Conservation (phyloP, 2,888 invertebrate species). For the Drosophila neonasuta region DNA sequence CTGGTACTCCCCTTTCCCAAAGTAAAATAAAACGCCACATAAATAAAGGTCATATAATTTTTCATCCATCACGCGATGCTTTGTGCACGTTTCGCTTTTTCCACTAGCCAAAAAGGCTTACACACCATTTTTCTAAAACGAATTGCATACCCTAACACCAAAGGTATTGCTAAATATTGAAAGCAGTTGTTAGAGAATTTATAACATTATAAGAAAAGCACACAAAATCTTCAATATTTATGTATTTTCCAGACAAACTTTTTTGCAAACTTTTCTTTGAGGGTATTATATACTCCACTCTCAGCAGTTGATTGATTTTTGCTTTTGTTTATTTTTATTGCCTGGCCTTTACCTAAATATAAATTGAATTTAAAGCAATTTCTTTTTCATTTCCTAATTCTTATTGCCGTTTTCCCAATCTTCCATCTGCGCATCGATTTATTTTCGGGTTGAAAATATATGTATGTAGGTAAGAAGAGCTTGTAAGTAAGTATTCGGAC, state of each 20-base stretch:
- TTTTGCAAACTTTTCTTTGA: neutral
- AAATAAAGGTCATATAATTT: constrained; percentile 43
- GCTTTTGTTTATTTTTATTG: constrained; percentile 9
- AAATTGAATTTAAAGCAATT: constrained; percentile 50
- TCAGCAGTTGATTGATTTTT: neutral
- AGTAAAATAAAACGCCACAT: constrained; percentile 23
- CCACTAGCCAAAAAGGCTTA: constrained; percentile 19
- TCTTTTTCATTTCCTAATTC: constrained; percentile 9
- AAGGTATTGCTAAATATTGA: too few relatives aligned
- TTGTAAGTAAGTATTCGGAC: neutral
- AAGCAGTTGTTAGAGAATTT: too few relatives aligned
- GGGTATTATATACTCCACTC: constrained; percentile 4
- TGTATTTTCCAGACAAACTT: too few relatives aligned
- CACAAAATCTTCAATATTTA: too few relatives aligned
- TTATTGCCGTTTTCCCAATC: constrained; percentile 1
- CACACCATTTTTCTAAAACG: neutral
- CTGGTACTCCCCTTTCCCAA: neutral
- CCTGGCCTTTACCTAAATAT: constrained; percentile 6
- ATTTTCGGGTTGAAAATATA: neutral
- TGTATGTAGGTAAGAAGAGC: neutral
- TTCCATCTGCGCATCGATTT: constrained; percentile 20
- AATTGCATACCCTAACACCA: neutral
- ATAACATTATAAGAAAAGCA: too few relatives aligned
- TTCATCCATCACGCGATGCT: constrained; percentile 41
- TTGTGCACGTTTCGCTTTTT: constrained; percentile 41